Percentiles rank a stretch among this genome's conserved stretches.
Conservation (phyloP, 2,113 vertebrate species). For the Trogon surrucura region DNA sequence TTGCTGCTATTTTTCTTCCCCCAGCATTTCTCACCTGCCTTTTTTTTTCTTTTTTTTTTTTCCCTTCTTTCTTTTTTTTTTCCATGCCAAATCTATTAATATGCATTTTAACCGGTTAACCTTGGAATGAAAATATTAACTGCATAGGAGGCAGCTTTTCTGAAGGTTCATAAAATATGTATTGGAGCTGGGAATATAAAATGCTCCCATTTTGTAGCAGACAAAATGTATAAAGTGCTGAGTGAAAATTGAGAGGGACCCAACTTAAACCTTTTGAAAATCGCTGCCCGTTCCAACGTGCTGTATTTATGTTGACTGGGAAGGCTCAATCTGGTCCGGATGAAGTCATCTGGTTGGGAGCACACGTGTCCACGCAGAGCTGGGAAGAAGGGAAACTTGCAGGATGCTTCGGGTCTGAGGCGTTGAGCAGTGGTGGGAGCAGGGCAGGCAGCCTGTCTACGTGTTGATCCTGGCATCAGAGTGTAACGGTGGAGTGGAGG, state of each 20-base stretch:
- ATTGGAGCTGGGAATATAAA: slow-evolving; percentile 13
- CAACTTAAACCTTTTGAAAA: slow-evolving; percentile 35
- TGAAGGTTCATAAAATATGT: slow-evolving; percentile 52
- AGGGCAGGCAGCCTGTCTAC: background rate
- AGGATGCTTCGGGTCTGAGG: background rate
- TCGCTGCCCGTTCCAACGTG: background rate
- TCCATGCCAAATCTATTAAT: background rate
- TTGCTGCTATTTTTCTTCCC: slow-evolving; percentile 28
- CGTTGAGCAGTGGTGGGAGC: background rate
- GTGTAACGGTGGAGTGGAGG: background rate
- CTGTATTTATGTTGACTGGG: slow-evolving; percentile 61
- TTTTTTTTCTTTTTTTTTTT: background rate
- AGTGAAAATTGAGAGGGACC: slow-evolving; percentile 27
- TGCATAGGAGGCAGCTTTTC: background rate
- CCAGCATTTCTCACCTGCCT: background rate
- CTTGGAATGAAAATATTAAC: slow-evolving; percentile 25
- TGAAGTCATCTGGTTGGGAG: slow-evolving; percentile 56
- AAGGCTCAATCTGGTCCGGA: slow-evolving; percentile 14
- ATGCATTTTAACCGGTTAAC: background rate
- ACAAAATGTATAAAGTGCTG: slow-evolving; percentile 3
- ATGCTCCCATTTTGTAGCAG: slow-evolving; percentile 13
- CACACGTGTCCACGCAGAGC: background rate
- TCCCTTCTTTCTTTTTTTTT: background rate
- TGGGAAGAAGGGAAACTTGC: slow-evolving; percentile 8
- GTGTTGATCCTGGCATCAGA: slow-evolving; percentile 70